phyloP scores from a whole-genome alignment of 2,797 vertebrate species.

The Chloroceryle amazona region DNA sequence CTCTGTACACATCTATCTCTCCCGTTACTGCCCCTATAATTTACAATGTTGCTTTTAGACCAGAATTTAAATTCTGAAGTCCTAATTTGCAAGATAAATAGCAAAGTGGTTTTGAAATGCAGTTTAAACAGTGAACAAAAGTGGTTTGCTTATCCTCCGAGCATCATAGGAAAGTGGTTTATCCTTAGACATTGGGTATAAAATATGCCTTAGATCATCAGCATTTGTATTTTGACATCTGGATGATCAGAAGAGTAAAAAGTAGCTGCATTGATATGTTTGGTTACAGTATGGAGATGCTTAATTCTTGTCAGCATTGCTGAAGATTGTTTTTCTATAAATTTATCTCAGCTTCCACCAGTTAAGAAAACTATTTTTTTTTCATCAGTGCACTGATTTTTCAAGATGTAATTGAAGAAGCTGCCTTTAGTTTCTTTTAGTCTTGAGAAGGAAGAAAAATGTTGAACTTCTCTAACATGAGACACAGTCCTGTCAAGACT shows the following conservation, averaged over 20 bases:
- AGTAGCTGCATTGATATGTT: background rate
- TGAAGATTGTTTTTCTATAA: background rate
- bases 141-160: background rate
- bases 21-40: background rate
- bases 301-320: background rate
- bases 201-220: background rate
- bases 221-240: background rate
- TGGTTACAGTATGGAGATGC: background rate
- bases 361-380: background rate
- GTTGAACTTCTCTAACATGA: background rate
- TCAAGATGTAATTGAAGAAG: background rate
- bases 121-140: background rate
- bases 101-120: background rate
- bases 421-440: background rate
- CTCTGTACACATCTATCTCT: background rate
- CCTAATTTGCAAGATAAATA: background rate
- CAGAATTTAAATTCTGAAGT: slow-evolving; percentile 14
- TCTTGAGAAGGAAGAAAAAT: background rate
- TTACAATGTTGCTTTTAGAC: background rate
- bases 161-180: background rate
- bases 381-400: background rate
- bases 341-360: background rate
- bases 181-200: background rate
- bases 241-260: background rate
- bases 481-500: background rate